Evolutionary conservation across 1,140 invertebrate genomes (phyloP), one percentile per base, ranked within the genome.

Genomic region (Goniozus legneri): DNA sequence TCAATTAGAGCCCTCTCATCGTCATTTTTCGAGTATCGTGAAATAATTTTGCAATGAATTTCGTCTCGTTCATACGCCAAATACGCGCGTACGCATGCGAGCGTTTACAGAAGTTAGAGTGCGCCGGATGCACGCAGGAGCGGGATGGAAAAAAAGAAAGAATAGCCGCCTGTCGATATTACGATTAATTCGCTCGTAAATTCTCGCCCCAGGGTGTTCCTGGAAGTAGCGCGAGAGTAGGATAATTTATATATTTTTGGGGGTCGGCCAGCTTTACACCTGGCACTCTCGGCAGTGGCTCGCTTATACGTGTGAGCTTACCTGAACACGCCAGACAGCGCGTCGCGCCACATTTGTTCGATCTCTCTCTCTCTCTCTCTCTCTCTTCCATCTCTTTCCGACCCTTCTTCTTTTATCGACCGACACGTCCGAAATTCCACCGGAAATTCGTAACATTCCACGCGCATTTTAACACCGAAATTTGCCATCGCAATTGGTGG

Each of bases 151-250:
- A 43, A 44, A 48, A 46, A n/a, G n/a, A n/a, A n/a, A n/a, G n/a
- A n/a, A 49, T 56, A 27, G 24, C 45, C 50, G 31, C 52, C 55
- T 58, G 67, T 65, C 69, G 60, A 75, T 70, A 63, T 62, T 61
- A 64, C 73, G 60, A 75, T 74, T 74, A 73, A 75, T 75, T 72
- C 55, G 58, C 56, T 65, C 67, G 62, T 75, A 75, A 74, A 75
- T 75, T 73, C 67, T 66, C 57, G 44, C 41, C 21, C 44, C 47
- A 46, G 63, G 58, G 54, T 43, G 54, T 73, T 73, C 65, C 47
- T 64, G 45, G 62, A 71, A 67, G 56, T 56, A 39, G 42, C n/a
- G n/a, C n/a, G n/a, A n/a, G n/a, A 50, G 44, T 54, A 49, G 55
- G 60, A 51, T 71, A 75, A 75, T 73, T 69, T 73, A 75, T 75